These are phyloP conservation scores for Euura saliciscinereae DNA, from an alignment of 1,140 invertebrate species.

Conservation along the genomic window DNA sequence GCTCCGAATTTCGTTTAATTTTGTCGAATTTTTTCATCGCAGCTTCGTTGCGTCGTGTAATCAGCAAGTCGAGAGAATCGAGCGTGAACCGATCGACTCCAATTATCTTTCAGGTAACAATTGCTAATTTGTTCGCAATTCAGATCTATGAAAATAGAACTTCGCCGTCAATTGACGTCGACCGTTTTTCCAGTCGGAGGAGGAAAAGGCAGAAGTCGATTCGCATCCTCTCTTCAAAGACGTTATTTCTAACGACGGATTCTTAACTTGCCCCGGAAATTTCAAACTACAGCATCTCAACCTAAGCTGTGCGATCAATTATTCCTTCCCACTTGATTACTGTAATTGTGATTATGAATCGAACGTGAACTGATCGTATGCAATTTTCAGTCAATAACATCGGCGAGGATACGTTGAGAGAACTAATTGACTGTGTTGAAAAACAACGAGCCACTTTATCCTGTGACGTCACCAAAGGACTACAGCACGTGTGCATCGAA, in stretches of 20 bases:
- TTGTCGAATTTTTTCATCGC: not conserved
- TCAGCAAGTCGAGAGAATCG: not conserved
- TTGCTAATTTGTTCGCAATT: not conserved
- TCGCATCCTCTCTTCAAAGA: slow-evolving; percentile 42
- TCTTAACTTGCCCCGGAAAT: slow-evolving; percentile 42
- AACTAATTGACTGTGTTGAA: not conserved
- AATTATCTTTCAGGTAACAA: slow-evolving; percentile 3
- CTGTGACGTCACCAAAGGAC: not conserved
- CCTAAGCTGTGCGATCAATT: slow-evolving; percentile 36
- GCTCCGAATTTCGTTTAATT: not conserved
- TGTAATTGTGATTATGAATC: too few species aligned
- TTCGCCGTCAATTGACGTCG: not conserved
- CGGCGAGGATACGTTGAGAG: not conserved
- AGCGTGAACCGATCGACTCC: not conserved
- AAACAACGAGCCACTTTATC: not conserved
- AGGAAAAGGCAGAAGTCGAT: not conserved
- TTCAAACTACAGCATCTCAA: slow-evolving; percentile 41
- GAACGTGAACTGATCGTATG: too few species aligned
- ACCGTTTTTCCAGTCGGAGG: not conserved
- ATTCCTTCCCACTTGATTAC: too few species aligned
- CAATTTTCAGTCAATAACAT: not conserved
- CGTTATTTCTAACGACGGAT: slow-evolving; percentile 24
- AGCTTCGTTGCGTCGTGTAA: not conserved
- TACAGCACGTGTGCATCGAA: not conserved
- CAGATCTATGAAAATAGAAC: not conserved